phyloP scores from a whole-genome alignment of 2,113 vertebrate genomes.

The Dasyornis broadbenti region DNA sequence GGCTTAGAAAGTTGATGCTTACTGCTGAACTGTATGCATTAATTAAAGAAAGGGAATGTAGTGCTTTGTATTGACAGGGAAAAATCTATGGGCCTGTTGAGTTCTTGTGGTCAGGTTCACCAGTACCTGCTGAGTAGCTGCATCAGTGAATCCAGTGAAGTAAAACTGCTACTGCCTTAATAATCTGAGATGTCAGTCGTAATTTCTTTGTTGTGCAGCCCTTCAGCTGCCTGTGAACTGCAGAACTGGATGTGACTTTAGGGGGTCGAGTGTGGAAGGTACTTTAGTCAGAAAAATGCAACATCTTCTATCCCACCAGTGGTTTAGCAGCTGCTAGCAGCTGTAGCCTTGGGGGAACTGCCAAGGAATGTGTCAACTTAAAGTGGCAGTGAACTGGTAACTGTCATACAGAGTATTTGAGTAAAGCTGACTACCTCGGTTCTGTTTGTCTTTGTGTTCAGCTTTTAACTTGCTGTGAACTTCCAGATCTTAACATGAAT shows the following conservation, averaged over 20 bases:
- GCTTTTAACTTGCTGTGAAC: constrained; percentile 7
- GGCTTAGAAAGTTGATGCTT: not conserved
- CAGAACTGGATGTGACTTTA: not conserved
- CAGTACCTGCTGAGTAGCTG: constrained; percentile 3
- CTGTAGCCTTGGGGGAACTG: not conserved
- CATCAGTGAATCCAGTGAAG: constrained; percentile 17
- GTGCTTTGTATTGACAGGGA: not conserved
- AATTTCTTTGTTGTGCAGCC: not conserved
- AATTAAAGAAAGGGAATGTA: not conserved
- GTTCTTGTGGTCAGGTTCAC: not conserved
- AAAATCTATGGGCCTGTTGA: not conserved
- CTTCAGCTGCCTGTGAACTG: not conserved
- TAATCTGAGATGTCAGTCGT: constrained; percentile 3
- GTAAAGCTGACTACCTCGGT: constrained; percentile 60
- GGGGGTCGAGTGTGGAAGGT: not conserved
- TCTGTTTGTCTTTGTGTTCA: constrained; percentile 23
- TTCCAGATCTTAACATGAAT: not conserved
- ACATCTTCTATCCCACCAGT: not conserved
- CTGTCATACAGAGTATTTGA: not conserved
- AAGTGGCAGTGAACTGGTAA: not conserved
- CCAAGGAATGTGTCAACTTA: not conserved
- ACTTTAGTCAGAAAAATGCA: not conserved
- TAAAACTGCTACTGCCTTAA: constrained; percentile 37
- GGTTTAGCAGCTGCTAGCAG: not conserved
- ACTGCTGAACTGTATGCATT: not conserved